These are phyloP conservation scores for Monomorium pharaonis DNA, from an alignment of 1,140 invertebrate species.

Conservation along the genomic window DNA sequence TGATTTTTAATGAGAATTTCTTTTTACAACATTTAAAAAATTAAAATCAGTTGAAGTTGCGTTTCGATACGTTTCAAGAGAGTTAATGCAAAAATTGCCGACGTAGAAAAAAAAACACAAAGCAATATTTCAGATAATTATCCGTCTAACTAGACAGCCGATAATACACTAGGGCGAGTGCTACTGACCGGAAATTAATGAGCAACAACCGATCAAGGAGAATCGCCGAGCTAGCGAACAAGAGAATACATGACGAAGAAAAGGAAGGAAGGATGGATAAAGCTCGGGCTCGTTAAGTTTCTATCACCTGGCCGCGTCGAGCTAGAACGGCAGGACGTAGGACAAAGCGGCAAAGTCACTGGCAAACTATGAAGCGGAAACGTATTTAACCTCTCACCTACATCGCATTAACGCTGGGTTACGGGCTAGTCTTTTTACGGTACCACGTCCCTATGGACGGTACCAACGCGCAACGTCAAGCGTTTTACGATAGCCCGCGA, in stretches of 20 bases:
- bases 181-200: conserved; percentile 26
- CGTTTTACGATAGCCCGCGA: conserved; percentile 34
- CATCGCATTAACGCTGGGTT: conserved; percentile 46
- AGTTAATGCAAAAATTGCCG: background rate
- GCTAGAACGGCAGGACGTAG: conserved; percentile 16
- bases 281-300: conserved; percentile 65
- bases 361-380: conserved; percentile 46
- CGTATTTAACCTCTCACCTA: conserved; percentile 71
- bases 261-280: conserved; percentile 24
- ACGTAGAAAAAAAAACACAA: background rate
- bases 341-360: conserved; percentile 12
- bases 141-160: background rate
- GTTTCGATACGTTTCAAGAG: background rate
- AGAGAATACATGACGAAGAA: background rate
- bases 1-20: background rate
- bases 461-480: conserved; percentile 10
- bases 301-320: conserved; percentile 58
- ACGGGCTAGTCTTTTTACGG: conserved; percentile 44
- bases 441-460: conserved; percentile 10
- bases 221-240: background rate
- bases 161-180: background rate
- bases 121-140: conserved; percentile 14
- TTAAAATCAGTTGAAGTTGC: background rate
- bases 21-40: background rate
- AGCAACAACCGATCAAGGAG: conserved; percentile 32